Evolutionary conservation across 1,140 invertebrate genomes (phyloP).

Genomic region (Uloborus diversus): DNA sequence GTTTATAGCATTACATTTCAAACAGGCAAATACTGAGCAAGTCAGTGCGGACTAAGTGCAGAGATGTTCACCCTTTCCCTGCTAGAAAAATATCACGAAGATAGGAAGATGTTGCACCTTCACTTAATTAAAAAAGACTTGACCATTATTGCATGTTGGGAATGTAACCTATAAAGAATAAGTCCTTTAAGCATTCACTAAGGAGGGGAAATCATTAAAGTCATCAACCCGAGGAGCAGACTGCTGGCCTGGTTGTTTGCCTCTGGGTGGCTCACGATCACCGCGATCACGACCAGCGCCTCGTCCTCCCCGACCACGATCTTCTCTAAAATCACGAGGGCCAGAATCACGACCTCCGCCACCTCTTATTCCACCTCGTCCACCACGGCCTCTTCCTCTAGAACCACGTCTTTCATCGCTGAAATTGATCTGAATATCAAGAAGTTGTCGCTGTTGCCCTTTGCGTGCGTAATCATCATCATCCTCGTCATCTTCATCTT

Average conservation of each 20-base stretch:
- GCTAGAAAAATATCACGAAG: neutral
- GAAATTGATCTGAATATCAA: constrained; percentile 91
- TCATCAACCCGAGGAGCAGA: constrained; percentile 92
- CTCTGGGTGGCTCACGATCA: neutral
- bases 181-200: constrained; percentile 69
- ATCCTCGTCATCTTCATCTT: constrained; percentile 71
- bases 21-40: neutral
- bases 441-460: constrained; percentile 83
- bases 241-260: constrained; percentile 64
- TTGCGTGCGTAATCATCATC: constrained; percentile 77
- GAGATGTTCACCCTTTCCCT: neutral
- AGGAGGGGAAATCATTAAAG: constrained; percentile 92
- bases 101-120: too few species aligned
- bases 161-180: constrained; percentile 38
- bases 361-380: constrained; percentile 58
- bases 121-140: too few species aligned
- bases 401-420: constrained; percentile 79
- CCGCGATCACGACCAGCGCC: constrained; percentile 55
- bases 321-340: constrained; percentile 53
- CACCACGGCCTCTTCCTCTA: constrained; percentile 57
- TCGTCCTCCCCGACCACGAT: constrained; percentile 53
- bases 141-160: constrained; percentile 14
- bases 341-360: constrained; percentile 51
- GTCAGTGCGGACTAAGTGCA: neutral
- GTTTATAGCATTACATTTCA: neutral